Conservation (phyloP, 2,797 vertebrate genomes). For the Hoplostethus atlanticus region DNA sequence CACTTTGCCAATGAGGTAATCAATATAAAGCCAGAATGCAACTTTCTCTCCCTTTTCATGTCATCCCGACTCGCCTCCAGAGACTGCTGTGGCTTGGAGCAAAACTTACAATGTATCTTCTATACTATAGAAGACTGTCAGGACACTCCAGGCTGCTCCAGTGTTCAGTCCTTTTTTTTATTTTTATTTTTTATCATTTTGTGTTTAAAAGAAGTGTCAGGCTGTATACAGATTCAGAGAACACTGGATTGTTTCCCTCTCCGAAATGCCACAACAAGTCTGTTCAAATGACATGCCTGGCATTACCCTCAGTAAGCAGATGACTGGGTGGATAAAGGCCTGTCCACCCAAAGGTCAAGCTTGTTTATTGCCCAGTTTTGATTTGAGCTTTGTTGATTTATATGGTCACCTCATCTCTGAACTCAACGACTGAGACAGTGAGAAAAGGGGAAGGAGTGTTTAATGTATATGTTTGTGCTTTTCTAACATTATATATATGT, state of each 20-base stretch:
- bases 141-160: background rate
- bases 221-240: background rate
- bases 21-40: background rate
- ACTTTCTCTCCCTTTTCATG: background rate
- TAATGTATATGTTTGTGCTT: background rate
- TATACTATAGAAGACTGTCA: background rate
- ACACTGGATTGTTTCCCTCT: constrained; percentile 13
- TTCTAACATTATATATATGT: background rate
- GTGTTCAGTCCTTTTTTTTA: background rate
- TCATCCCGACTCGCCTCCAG: too few species aligned
- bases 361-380: constrained; percentile 29
- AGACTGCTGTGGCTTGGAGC: too few species aligned
- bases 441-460: background rate
- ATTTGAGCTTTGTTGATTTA: constrained; percentile 25
- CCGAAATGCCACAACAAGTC: constrained; percentile 35
- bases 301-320: constrained; percentile 18
- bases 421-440: background rate
- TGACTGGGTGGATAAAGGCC: constrained; percentile 13
- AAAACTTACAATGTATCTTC: too few species aligned
- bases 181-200: background rate
- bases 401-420: constrained; percentile 6
- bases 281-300: constrained; percentile 34
- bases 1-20: background rate
- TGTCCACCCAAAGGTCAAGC: constrained; percentile 36
- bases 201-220: constrained; percentile 7